A percentile compares a stretch with the other conserved stretches of the same genome.
These are phyloP conservation scores for Xanthia icteritia DNA, from an alignment of 2,888 invertebrate genomes.

Conservation along the genomic window DNA sequence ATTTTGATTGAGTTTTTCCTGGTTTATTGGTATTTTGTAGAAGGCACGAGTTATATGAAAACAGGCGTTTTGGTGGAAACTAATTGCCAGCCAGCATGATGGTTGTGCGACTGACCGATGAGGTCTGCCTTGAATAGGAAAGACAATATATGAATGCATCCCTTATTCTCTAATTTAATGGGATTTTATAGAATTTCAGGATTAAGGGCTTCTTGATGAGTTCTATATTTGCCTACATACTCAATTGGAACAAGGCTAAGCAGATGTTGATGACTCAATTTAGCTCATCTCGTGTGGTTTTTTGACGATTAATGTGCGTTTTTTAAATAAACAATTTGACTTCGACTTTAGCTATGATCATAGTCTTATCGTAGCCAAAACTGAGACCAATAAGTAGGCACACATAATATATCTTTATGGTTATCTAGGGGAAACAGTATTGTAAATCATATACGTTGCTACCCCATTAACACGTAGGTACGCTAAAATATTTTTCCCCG, in stretches of 20 bases:
- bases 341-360: background rate
- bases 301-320: too few relatives aligned
- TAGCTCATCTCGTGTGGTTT: background rate
- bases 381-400: background rate
- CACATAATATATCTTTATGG: background rate
- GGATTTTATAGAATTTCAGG: background rate
- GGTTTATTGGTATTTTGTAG: background rate
- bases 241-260: background rate
- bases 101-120: background rate
- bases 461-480: constrained; percentile 56
- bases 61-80: too few relatives aligned
- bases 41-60: background rate
- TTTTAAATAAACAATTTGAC: too few relatives aligned
- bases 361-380: background rate
- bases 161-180: background rate
- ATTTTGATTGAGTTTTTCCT: constrained; percentile 6
- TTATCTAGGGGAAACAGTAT: background rate
- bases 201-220: background rate
- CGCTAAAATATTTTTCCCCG: constrained; percentile 59
- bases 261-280: background rate
- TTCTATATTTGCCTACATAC: background rate
- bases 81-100: background rate
- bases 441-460: constrained; percentile 14
- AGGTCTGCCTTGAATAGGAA: background rate
- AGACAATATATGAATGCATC: background rate